Percentiles rank a stretch among this genome's conserved stretches.
Conservation (phyloP, 2,888 invertebrate species). For the Sarcophaga caerulescens region DNA sequence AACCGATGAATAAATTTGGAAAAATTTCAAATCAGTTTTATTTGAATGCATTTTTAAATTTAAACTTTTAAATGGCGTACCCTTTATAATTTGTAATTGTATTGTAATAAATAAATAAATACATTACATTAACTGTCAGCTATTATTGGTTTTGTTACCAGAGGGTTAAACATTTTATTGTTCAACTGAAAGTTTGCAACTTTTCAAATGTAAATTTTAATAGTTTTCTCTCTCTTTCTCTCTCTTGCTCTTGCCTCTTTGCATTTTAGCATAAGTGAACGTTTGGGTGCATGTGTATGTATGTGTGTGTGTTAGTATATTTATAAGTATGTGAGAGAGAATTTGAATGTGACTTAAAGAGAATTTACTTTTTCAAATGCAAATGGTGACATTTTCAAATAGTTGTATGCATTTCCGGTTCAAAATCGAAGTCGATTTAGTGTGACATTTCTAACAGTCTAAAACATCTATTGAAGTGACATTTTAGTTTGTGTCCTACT, state of each 20-base stretch:
- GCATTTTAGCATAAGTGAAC: neutral
- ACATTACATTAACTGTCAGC: too few species aligned
- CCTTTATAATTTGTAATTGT: too few species aligned
- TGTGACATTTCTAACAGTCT: slow-evolving; percentile 56
- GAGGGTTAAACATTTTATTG: slow-evolving; percentile 33
- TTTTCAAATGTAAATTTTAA: slow-evolving; percentile 6
- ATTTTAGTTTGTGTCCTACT: too few species aligned
- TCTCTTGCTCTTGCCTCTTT: neutral
- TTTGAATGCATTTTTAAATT: too few species aligned
- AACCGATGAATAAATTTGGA: too few species aligned
- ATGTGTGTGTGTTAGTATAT: neutral
- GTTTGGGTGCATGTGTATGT: neutral
- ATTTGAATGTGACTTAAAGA: neutral
- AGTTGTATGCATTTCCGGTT: slow-evolving; percentile 62
- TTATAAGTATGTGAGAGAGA: neutral
- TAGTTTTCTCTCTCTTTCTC: too few species aligned
- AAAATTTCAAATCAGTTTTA: too few species aligned
- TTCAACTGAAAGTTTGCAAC: slow-evolving; percentile 7
- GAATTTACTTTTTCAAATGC: slow-evolving; percentile 47
- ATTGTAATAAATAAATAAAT: too few species aligned
- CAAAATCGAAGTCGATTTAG: slow-evolving; percentile 57
- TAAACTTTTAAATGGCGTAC: too few species aligned
- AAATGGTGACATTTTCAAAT: slow-evolving; percentile 61
- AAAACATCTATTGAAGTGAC: slow-evolving; percentile 25
- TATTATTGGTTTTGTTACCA: too few species aligned